Base-by-base conservation (phyloP, 2,888 invertebrate genomes). In the Tetanocera ferruginea region DNA sequence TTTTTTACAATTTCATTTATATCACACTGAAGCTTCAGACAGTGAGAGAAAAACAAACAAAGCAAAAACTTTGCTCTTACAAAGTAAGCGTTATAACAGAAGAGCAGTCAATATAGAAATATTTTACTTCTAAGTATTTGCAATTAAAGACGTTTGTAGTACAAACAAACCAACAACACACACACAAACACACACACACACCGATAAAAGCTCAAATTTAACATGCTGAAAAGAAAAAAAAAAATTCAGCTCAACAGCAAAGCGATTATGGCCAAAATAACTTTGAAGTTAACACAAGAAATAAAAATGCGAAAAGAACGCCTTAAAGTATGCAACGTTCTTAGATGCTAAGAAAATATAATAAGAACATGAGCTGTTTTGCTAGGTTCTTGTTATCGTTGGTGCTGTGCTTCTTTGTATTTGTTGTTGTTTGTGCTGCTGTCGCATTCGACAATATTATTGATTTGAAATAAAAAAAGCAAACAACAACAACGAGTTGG, bases 401-500 rank as follows among this genome's bases (percentile, higher is more conserved):
- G 62, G 51, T 49, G 55, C 77, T 77, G 49, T 62, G 37, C 49
- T 76, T 64, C 14, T 8, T 31, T 8, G n/a, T 60, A 43, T 9
- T 34, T 64, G 72, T 37, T 43, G n/a, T 49, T 28, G n/a, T 62
- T 60, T 8, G 37, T 66, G n/a, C 66, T 52, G 72, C 43, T 52
- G 55, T 55, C 14, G n/a, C 64, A 60, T 71, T 78, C 62, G 66
- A 71, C 76, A 75, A 60, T 71, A 19, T 57, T 74, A 70, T 74
- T 74, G 69, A 74, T 78, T 74, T 52, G 31, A 78, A 74, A 60
- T 67, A 49, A 67, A 67, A 64, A 82, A 80, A 81, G 76, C 80
- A 83, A 82, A 82, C 80, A 77, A 83, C 77, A 81, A 83, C 78
- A 78, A 79, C 72, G 73, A 43, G 3, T 51, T 17, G 17, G 6